Evolutionary conservation across 2,797 vertebrate genomes (phyloP).

Genomic region (Anguilla megastoma): DNA sequence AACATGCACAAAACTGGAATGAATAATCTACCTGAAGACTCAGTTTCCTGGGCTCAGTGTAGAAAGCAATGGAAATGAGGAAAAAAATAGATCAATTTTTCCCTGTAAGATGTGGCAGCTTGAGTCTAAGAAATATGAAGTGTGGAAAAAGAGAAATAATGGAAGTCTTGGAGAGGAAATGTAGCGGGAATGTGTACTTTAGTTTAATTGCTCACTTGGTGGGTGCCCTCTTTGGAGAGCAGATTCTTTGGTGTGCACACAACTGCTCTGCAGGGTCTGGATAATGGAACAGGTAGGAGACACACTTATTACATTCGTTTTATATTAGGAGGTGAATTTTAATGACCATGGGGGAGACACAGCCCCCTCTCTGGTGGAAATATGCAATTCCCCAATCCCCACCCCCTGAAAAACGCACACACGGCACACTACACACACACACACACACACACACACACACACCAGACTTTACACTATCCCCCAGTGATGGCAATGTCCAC

Average conservation of each 20-base stretch:
- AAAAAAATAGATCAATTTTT: slow-evolving; percentile 18
- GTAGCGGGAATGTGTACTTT: slow-evolving; percentile 43
- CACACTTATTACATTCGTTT: slow-evolving; percentile 63
- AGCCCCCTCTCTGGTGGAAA: slow-evolving; percentile 16
- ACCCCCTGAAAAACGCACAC: neutral
- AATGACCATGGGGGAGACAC: slow-evolving; percentile 48
- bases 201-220: slow-evolving; percentile 51
- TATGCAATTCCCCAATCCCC: slow-evolving; percentile 13
- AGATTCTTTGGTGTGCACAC: slow-evolving; percentile 38
- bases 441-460: neutral
- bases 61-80: neutral
- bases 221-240: slow-evolving; percentile 38
- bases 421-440: neutral
- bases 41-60: neutral
- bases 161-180: slow-evolving; percentile 34
- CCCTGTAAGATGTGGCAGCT: slow-evolving; percentile 13
- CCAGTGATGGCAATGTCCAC: neutral
- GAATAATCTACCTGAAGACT: neutral
- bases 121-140: slow-evolving; percentile 30
- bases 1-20: neutral
- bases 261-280: slow-evolving; percentile 45
- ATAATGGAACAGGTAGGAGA: slow-evolving; percentile 61
- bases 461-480: neutral
- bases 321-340: slow-evolving; percentile 56
- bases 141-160: slow-evolving; percentile 26